Percentiles rank a stretch among this genome's conserved stretches.
Conservation (phyloP, 2,113 vertebrate genomes). For the Tichodroma muraria region DNA sequence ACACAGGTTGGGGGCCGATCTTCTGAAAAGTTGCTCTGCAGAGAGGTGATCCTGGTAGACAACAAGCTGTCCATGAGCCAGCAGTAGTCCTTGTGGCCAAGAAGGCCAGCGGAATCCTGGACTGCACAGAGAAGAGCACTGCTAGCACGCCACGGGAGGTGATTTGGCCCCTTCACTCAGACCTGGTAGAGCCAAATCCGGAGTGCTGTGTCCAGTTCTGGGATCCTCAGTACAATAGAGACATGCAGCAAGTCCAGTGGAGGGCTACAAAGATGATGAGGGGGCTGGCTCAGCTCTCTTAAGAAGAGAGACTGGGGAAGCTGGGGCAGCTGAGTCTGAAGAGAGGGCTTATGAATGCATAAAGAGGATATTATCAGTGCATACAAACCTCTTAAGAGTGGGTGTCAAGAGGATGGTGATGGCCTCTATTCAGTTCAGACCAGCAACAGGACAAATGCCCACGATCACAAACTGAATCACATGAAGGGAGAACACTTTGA, state of each 20-base stretch:
- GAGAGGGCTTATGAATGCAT: background rate
- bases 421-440: background rate
- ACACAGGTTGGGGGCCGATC: background rate
- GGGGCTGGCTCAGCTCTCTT: background rate
- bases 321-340: background rate
- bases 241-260: background rate
- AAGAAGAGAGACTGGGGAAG: background rate
- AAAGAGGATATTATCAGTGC: background rate
- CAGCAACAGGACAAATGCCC: background rate
- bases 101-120: background rate
- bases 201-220: background rate
- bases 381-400: background rate
- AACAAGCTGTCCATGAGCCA: background rate
- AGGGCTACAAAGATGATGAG: background rate
- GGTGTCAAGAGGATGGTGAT: background rate
- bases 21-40: background rate
- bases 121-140: background rate
- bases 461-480: background rate
- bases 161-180: background rate
- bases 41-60: background rate
- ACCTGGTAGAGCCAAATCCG: background rate
- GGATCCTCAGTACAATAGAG: background rate
- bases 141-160: fast-evolving
- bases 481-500: background rate
- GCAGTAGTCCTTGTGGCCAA: no score